phyloP scores from a whole-genome alignment of 2,888 invertebrate genomes.

The Allolobophora icterica region DNA sequence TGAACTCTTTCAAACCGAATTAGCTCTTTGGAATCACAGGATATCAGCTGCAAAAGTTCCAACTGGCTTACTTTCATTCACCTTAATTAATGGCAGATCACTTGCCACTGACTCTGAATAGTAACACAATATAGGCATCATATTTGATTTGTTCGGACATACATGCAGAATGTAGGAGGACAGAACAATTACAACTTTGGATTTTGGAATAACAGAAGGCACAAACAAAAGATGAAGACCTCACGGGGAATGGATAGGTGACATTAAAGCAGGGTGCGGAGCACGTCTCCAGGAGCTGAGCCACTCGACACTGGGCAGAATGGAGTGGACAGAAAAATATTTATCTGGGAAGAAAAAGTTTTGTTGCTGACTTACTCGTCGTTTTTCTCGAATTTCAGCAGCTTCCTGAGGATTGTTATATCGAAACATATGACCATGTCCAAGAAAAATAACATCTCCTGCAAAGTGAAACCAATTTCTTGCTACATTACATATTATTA shows the following conservation, averaged over 20 bases:
- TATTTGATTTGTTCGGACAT: background rate
- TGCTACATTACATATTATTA: background rate
- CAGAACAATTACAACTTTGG: too few species aligned
- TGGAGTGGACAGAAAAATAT: too few species aligned
- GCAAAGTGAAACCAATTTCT: background rate
- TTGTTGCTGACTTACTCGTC: conserved; percentile 40
- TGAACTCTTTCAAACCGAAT: background rate
- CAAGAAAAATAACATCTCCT: conserved; percentile 39
- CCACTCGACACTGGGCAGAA: too few species aligned
- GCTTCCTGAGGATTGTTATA: conserved; percentile 51
- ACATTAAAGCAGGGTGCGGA: too few species aligned
- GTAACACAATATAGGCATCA: background rate
- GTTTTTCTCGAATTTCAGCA: conserved; percentile 45
- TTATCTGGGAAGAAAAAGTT: too few species aligned
- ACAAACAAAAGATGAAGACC: too few species aligned
- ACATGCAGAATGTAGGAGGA: too few species aligned
- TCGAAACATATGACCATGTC: conserved; percentile 46
- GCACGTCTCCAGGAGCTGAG: too few species aligned
- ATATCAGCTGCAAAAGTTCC: too few species aligned
- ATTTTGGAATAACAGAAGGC: too few species aligned
- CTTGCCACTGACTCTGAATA: background rate
- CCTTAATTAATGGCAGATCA: background rate
- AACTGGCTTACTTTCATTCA: background rate
- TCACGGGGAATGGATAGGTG: too few species aligned
- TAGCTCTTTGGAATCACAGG: background rate